These are phyloP conservation scores for Lutraria rhynchaena DNA, from an alignment of 1,140 invertebrate genomes.

Conservation along the genomic window DNA sequence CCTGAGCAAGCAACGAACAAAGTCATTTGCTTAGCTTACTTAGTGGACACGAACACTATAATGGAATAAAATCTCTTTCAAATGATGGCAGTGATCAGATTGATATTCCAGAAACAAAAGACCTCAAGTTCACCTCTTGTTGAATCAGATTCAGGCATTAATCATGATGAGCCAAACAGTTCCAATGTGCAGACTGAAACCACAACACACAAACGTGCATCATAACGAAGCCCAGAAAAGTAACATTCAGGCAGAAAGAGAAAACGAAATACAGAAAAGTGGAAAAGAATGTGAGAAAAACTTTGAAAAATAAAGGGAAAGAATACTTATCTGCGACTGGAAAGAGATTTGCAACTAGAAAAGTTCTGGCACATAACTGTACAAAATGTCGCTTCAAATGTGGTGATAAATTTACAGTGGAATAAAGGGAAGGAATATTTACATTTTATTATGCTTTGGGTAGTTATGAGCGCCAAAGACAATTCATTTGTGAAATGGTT, in stretches of 20 bases:
- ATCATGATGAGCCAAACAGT: not conserved
- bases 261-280: conserved; percentile 1
- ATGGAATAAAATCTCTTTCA: conserved; percentile 5
- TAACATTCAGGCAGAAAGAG: conserved; percentile 18
- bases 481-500: conserved; percentile 24
- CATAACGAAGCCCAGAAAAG: conserved; percentile 21
- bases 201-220: conserved; percentile 22
- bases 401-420: not conserved
- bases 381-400: conserved; percentile 17
- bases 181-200: not conserved
- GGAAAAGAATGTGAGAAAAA: conserved; percentile 32
- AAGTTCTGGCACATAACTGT: not conserved
- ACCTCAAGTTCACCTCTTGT: not conserved
- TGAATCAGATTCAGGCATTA: not conserved
- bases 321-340: not conserved
- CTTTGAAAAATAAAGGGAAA: not conserved
- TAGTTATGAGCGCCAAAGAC: conserved; percentile 19
- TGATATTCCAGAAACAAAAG: not conserved
- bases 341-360: not conserved
- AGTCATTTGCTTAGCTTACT: not conserved
- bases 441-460: not conserved
- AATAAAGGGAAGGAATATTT: conserved; percentile 14
- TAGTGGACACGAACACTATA: conserved; percentile 16
- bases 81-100: not conserved
- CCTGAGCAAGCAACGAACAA: not conserved